phyloP scores from a whole-genome alignment of 2,888 invertebrate species.

The Arrhopalites spinosus region DNA sequence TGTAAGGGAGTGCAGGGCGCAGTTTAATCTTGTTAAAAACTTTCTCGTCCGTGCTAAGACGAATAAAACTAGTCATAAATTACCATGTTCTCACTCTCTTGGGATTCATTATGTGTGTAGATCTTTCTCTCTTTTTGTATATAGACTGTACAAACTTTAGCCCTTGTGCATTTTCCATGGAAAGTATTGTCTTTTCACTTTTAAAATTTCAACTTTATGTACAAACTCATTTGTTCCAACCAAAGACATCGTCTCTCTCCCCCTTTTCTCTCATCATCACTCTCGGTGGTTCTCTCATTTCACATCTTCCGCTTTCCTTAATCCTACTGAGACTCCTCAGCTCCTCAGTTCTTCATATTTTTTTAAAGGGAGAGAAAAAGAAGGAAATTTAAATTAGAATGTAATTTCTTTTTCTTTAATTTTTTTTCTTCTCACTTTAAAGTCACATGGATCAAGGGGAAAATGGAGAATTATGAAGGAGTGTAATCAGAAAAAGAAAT shows the following conservation, averaged over 20 bases:
- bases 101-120: constrained; percentile 18
- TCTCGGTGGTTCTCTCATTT: neutral
- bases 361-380: too few relatives aligned
- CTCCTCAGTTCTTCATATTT: neutral
- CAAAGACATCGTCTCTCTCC: neutral
- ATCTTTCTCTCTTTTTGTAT: neutral
- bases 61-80: constrained; percentile 40
- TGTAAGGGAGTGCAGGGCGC: neutral
- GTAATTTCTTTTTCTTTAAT: too few relatives aligned
- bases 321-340: too few relatives aligned
- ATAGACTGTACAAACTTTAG: neutral
- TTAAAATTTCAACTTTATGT: constrained; percentile 1
- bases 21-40: constrained; percentile 40
- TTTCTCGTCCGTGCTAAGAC: constrained; percentile 34
- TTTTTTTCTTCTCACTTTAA: too few relatives aligned
- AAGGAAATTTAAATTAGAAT: too few relatives aligned
- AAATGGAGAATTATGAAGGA: too few relatives aligned
- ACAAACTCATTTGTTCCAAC: neutral
- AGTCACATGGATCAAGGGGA: too few relatives aligned
- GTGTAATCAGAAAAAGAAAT: too few relatives aligned
- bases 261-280: neutral
- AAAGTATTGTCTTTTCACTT: neutral
- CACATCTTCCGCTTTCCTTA: neutral
- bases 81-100: constrained; percentile 21
- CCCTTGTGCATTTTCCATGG: neutral